phyloP scores from a whole-genome alignment of 2,888 invertebrate species.

The Allophyes oxyacanthae region DNA sequence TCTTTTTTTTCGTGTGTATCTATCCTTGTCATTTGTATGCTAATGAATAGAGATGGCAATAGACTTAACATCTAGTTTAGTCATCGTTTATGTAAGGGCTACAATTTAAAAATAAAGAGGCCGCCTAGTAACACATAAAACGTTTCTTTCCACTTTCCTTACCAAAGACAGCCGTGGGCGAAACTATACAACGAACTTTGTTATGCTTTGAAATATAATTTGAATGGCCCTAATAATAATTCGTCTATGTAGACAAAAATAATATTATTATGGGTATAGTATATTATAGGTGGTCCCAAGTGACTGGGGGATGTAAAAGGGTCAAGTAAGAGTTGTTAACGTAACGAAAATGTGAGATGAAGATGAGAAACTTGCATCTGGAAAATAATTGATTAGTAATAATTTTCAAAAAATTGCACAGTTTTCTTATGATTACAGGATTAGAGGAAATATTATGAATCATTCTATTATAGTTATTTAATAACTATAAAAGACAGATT shows the following conservation, averaged over 20 bases:
- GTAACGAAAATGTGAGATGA: conserved; percentile 13
- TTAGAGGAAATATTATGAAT: no score
- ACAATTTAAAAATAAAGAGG: no score
- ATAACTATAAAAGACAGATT: no score
- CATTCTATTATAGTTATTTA: no score
- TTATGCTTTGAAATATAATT: conserved; percentile 31
- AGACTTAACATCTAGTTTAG: no score
- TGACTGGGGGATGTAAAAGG: conserved; percentile 33
- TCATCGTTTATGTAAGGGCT: no score
- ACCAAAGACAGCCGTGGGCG: conserved; percentile 20
- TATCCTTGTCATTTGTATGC: no score
- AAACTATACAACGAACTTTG: conserved; percentile 22
- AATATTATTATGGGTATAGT: conserved; percentile 52
- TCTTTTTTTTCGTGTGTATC: no score
- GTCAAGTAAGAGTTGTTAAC: conserved; percentile 25
- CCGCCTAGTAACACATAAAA: no score
- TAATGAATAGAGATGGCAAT: no score
- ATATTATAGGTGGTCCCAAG: conserved; percentile 27
- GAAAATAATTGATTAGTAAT: conserved; percentile 6
- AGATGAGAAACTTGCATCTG: conserved; percentile 3
- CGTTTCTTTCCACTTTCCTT: not conserved
- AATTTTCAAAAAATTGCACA: no score
- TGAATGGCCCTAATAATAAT: conserved; percentile 18
- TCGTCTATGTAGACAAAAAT: conserved; percentile 14
- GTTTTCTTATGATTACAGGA: no score